These are phyloP conservation scores for Thamnophis sirtalis DNA, from an alignment of 2,113 vertebrate species.

Conservation along the genomic window DNA sequence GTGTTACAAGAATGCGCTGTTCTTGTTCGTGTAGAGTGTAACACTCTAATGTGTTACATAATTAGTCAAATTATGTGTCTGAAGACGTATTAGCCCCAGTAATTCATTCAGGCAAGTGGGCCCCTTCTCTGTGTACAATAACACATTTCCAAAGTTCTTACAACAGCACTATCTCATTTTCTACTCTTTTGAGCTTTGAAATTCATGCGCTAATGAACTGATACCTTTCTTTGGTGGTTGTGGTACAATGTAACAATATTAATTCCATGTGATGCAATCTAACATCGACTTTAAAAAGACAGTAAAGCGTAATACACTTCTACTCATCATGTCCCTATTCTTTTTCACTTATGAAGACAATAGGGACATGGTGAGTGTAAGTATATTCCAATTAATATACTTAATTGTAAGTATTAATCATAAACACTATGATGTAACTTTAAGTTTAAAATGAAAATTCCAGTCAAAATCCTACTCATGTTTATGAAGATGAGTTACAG, in stretches of 20 bases:
- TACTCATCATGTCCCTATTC: constrained; percentile 18
- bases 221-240: constrained; percentile 26
- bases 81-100: not conserved
- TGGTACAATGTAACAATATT: constrained; percentile 30
- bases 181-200: constrained; percentile 34
- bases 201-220: constrained; percentile 7
- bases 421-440: not conserved
- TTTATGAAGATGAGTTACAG: not conserved
- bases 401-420: not conserved
- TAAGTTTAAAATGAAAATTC: not conserved
- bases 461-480: not conserved
- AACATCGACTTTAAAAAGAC: constrained; percentile 45
- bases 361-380: not conserved
- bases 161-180: constrained; percentile 26
- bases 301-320: constrained; percentile 28
- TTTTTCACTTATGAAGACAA: not conserved
- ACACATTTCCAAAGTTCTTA: constrained; percentile 2
- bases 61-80: constrained; percentile 8
- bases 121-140: not conserved
- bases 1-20: not conserved
- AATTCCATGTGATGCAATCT: constrained; percentile 33
- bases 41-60: not conserved
- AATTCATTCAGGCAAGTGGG: not conserved
- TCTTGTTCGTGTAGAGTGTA: constrained; percentile 20
- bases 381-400: not conserved